Percentiles rank a stretch among this genome's conserved stretches.
These are phyloP conservation scores for Panopea generosa DNA, from an alignment of 2,888 invertebrate species.

Conservation along the genomic window DNA sequence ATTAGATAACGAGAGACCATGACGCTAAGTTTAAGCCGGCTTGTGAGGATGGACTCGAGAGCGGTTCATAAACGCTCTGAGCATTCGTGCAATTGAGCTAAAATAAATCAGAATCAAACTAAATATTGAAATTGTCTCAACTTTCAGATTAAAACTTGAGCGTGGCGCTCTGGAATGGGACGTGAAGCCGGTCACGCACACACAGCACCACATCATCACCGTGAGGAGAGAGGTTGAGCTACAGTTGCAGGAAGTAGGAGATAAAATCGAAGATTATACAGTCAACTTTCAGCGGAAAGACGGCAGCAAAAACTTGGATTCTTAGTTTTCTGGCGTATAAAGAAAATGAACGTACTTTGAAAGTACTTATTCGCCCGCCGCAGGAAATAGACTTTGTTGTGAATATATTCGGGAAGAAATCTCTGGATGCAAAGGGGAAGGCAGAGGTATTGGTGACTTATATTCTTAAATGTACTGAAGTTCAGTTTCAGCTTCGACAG, in stretches of 20 bases:
- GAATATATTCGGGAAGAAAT: constrained; percentile 58
- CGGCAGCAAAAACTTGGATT: constrained; percentile 48
- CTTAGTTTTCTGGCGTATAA: constrained; percentile 49
- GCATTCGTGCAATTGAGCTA: too few species aligned
- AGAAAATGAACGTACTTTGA: constrained; percentile 42
- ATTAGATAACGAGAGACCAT: too few species aligned
- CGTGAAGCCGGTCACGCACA: constrained; percentile 58
- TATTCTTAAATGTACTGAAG: constrained; percentile 57
- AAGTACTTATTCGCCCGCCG: constrained; percentile 54
- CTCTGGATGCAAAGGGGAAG: constrained; percentile 48
- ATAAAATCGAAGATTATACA: constrained; percentile 52
- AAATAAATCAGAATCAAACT: too few species aligned
- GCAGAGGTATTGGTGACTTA: constrained; percentile 59
- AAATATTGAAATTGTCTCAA: too few species aligned
- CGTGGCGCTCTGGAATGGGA: constrained; percentile 60
- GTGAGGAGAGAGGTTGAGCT: constrained; percentile 52
- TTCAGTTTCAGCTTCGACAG: constrained; percentile 21
- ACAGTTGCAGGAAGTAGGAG: constrained; percentile 40
- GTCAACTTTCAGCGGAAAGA: constrained; percentile 55
- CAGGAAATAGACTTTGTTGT: constrained; percentile 58
- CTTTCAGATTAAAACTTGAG: constrained; percentile 55
- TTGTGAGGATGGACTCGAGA: too few species aligned
- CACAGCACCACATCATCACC: constrained; percentile 56
- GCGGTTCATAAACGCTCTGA: too few species aligned
- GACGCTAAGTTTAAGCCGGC: too few species aligned